These are phyloP conservation scores for Brachionus sp. DNA, from an alignment of 1,140 invertebrate species.

Conservation along the genomic window DNA sequence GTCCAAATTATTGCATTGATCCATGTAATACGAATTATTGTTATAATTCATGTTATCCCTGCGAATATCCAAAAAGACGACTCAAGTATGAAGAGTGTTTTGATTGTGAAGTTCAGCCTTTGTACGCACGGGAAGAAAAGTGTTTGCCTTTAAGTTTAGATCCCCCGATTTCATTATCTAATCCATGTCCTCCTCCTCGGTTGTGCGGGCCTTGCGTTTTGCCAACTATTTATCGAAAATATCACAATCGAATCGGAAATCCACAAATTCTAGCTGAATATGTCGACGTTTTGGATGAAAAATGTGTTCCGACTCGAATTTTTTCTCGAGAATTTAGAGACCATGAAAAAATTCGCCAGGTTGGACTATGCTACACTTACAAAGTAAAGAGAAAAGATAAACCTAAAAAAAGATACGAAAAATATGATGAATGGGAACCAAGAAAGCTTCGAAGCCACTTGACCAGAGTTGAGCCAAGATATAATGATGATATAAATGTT, in stretches of 20 bases:
- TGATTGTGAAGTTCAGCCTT: not conserved
- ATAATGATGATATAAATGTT: not conserved
- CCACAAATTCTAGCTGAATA: conserved; percentile 11
- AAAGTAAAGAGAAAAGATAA: not conserved
- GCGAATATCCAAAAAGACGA: not conserved
- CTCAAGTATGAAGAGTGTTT: not conserved
- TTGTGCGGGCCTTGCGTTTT: not conserved
- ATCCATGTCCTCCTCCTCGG: not conserved
- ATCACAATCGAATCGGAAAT: not conserved
- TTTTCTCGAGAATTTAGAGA: not conserved
- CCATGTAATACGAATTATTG: not conserved
- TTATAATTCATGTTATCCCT: not conserved
- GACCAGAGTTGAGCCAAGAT: not conserved
- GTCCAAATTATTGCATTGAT: not conserved
- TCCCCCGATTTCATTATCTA: not conserved
- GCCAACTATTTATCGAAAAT: conserved; percentile 1
- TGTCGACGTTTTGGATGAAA: conserved; percentile 7
- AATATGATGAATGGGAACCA: not conserved
- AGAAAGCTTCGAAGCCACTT: not conserved
- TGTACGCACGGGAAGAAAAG: not conserved
- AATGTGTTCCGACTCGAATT: not conserved
- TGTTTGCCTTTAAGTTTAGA: not conserved
- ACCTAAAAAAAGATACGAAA: not conserved
- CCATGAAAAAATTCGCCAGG: not conserved
- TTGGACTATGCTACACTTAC: conserved; percentile 3